These are phyloP conservation scores for Bergia sp. DNA, from an alignment of 92 coral and sea anemone species.

Conservation along the genomic window DNA sequence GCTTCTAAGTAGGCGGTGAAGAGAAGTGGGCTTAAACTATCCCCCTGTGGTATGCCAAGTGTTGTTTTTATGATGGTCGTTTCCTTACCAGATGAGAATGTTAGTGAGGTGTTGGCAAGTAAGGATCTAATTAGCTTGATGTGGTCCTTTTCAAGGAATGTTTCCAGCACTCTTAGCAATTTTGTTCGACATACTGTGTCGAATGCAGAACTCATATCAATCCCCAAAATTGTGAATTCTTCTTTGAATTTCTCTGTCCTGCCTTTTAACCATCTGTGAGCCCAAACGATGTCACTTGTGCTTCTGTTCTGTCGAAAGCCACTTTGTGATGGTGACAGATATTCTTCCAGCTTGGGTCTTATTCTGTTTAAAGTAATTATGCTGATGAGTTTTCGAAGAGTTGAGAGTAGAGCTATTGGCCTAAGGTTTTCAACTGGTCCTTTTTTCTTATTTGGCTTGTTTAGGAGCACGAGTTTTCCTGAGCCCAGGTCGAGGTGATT, in stretches of 20 bases:
- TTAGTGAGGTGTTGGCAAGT: conserved; percentile 1
- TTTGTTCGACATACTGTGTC: background rate
- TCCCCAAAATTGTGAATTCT: background rate
- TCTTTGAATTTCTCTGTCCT: background rate
- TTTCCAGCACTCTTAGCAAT: background rate
- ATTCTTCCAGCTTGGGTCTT: background rate
- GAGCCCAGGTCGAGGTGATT: conserved; percentile 9
- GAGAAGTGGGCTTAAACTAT: conserved; percentile 20
- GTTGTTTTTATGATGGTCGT: conserved; percentile 9
- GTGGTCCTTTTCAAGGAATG: background rate
- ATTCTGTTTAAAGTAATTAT: background rate
- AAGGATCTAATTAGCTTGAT: background rate
- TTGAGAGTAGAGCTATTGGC: background rate
- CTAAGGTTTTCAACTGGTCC: conserved; percentile 20
- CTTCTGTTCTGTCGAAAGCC: background rate
- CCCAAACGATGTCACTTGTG: background rate
- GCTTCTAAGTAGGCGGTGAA: conserved; percentile 20
- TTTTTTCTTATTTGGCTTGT: conserved; percentile 7
- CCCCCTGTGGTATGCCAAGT: conserved; percentile 22
- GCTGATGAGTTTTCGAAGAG: background rate
- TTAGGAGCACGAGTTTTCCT: conserved; percentile 17
- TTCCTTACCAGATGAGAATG: conserved; percentile 25
- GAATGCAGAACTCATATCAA: background rate
- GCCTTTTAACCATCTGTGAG: background rate
- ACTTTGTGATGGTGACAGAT: background rate